phyloP scores from a whole-genome alignment of 2,888 invertebrate genomes.

The Metopia argyrocephala region DNA sequence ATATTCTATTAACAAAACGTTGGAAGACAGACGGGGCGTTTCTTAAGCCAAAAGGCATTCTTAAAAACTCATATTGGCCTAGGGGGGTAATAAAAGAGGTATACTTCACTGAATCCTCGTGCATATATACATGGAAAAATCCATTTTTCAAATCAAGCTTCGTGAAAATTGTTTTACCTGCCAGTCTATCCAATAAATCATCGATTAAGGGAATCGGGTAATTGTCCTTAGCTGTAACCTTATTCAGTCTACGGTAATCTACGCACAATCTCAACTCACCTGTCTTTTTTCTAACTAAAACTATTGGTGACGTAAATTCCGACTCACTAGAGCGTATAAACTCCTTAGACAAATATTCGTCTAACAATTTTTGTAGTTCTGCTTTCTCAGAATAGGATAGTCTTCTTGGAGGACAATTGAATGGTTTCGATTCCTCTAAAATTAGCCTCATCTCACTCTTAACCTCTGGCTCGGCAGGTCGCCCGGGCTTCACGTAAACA shows the following conservation, averaged over 20 bases:
- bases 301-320: no score
- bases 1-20: no score
- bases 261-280: constrained; percentile 52
- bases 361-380: no score
- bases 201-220: constrained; percentile 53
- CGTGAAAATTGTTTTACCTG: constrained; percentile 42
- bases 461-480: constrained; percentile 4
- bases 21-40: no score
- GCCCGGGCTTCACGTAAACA: neutral
- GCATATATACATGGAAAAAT: constrained; percentile 44
- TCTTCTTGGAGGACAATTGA: constrained; percentile 26
- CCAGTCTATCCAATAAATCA: constrained; percentile 46
- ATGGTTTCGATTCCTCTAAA: constrained; percentile 12
- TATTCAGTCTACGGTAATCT: no score
- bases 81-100: neutral
- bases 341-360: constrained; percentile 33
- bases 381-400: constrained; percentile 33
- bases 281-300: constrained; percentile 43
- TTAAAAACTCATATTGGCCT: constrained; percentile 28
- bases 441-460: constrained; percentile 3
- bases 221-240: no score
- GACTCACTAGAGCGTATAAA: constrained; percentile 40
- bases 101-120: constrained; percentile 7
- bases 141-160: no score
- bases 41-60: constrained; percentile 41